Conservation (phyloP, 2,888 invertebrate species). For the Adela reaumurella region DNA sequence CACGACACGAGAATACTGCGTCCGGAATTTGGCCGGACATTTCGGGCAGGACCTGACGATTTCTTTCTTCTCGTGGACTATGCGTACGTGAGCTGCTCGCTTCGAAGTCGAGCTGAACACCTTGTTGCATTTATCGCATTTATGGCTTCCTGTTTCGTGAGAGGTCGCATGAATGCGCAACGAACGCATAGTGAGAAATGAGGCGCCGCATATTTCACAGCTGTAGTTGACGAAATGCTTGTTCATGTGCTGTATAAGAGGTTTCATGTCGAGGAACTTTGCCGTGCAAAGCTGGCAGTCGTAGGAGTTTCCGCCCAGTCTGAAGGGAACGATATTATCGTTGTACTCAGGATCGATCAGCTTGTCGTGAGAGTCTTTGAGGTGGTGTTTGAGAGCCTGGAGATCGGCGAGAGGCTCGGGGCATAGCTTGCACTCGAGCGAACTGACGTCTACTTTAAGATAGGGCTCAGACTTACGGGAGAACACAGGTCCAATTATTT, state of each 20-base stretch:
- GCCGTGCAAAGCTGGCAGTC: conserved; percentile 38
- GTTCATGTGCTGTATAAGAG: conserved; percentile 46
- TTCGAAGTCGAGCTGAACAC: conserved; percentile 41
- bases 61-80: conserved; percentile 37
- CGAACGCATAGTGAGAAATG: conserved; percentile 41
- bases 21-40: conserved; percentile 45
- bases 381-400: conserved; percentile 29
- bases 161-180: conserved; percentile 45
- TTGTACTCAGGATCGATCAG: conserved; percentile 32
- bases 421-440: conserved; percentile 36
- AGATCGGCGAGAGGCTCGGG: conserved; percentile 20
- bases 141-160: conserved; percentile 40
- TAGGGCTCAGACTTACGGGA: conserved; percentile 23
- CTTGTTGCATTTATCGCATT: conserved; percentile 40
- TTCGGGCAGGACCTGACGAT: conserved; percentile 39
- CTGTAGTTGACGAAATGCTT: conserved; percentile 47
- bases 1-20: conserved; percentile 43
- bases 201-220: conserved; percentile 44
- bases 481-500: conserved; percentile 9
- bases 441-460: conserved; percentile 39
- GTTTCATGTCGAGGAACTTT: conserved; percentile 37
- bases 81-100: conserved; percentile 33
- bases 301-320: conserved; percentile 27
- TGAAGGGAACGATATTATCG: conserved; percentile 45
- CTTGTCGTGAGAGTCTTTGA: conserved; percentile 32